Evolutionary conservation across 1,140 invertebrate genomes (phyloP), one percentile per base, ranked within the genome.

Genomic region (Dendroctonus valens): DNA sequence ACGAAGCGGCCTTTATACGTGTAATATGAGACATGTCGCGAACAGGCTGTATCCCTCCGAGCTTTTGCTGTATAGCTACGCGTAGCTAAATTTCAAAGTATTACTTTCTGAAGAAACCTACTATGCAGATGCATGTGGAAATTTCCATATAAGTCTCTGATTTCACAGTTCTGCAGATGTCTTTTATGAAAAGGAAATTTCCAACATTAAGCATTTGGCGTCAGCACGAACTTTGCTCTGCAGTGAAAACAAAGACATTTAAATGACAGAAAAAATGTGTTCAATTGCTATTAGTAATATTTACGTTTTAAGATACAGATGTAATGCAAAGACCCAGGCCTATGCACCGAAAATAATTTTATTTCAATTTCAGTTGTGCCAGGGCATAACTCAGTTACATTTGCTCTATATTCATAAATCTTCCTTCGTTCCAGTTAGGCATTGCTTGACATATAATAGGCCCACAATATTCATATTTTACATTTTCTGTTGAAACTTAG

Each of bases 11-110:
- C 64, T 55, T 53, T 65, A 58, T 65, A 65, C 41, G 39, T 59
- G 44, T 60, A 69, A 69, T 69, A 69, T 65, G 67, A 69, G 62
- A 65, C 63, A 55, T 69, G 67, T 69, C 67, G 61, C 12, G 55
- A 69, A 52, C 67, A 69, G 42, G 62, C 62, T 58, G 51, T 59
- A 52, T 44, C 67, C 67, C 62, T 42, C 67, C 46, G 38, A 64
- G 61, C 64, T 65, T 46, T 54, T 52, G 50, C 42, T 58, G 54
- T 65, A 59, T 57, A 12, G 51, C 42, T 55, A 54, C 51, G 44
- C 51, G 15, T 64, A 48, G 51, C 41, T 55, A 41, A 64, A 55
- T n/a, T 46, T 64, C 51, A 46, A 55, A 39, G 44, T 55, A 64
- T 64, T 64, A 64, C 55, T 48, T 44, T 44, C 67, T 42, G 42